A percentile compares a stretch with the other conserved stretches of the same genome.
phyloP scores from a whole-genome alignment of 2,113 vertebrate genomes.

The Cromileptes altivelis region DNA sequence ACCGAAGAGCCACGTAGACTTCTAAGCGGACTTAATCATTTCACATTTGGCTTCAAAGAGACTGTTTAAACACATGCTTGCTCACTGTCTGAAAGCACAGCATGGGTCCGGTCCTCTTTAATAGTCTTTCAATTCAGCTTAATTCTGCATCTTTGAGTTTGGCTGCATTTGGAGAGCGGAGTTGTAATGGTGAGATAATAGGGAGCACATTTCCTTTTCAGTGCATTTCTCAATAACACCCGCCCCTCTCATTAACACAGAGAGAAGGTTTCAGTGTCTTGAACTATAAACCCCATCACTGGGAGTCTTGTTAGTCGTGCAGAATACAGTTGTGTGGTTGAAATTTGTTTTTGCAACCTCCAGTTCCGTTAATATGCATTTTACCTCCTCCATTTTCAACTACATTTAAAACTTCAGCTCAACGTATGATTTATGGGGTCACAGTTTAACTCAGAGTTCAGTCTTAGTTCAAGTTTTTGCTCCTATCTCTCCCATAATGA shows the following conservation, averaged over 20 bases:
- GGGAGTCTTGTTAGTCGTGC: not conserved
- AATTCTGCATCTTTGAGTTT: constrained; percentile 51
- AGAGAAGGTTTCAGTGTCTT: not conserved
- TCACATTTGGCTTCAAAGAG: constrained; percentile 82
- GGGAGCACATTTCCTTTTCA: constrained; percentile 14
- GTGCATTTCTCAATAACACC: constrained; percentile 1
- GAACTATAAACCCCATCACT: not conserved
- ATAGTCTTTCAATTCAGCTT: constrained; percentile 53
- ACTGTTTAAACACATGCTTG: constrained; percentile 73
- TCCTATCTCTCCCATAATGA: constrained; percentile 45
- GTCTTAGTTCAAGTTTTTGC: constrained; percentile 60
- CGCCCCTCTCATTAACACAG: constrained; percentile 10
- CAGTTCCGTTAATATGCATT: not conserved
- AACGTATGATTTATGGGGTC: constrained; percentile 12
- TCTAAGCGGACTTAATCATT: constrained; percentile 79
- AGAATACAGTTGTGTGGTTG: not conserved
- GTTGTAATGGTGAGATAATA: constrained; percentile 21
- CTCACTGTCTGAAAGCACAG: constrained; percentile 66
- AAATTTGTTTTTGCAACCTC: not conserved
- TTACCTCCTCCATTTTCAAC: not conserved
- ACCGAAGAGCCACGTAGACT: constrained; percentile 50
- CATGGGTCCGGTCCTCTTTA: constrained; percentile 59
- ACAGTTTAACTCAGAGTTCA: constrained; percentile 50
- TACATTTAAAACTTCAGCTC: constrained; percentile 20
- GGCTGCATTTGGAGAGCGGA: constrained; percentile 10